Evolutionary conservation across 1,140 invertebrate genomes (phyloP), one percentile per base, ranked within the genome.

Genomic region (Epicauta chinensis): DNA sequence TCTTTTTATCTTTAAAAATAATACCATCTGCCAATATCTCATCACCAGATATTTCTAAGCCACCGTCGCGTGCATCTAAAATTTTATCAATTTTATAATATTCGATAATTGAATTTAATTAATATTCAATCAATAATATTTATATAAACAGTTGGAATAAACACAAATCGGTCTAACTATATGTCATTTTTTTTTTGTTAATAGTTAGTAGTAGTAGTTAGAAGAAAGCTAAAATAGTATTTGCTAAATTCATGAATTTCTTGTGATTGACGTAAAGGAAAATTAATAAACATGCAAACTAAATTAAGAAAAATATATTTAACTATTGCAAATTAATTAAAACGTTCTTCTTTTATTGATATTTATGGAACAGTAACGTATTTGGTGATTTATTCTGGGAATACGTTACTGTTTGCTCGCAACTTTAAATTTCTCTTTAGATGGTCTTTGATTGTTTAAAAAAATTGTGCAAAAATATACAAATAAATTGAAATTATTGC

Each of bases 1-100:
- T 84, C 70, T 92, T 93, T 68, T 90, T 91, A 60, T 89, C 87
- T 66, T 86, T 81, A 70, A 86, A 88, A 51, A 91, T 80, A 52
- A 91, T 82, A 17, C 87, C 87, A 73, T 93, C 89, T 43, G 84
- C 86, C 52, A 91, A 76, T 60, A 86, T 82, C 65, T 87, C 83
- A 71, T 91, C 88, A 37, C 77, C 76, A 42, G 78, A 77, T 59
- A 83, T 71, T 63, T 83, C 81, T 13, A 71, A 50, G 30, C 57
- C 67, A 14, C 69, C 69, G 58, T 68, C 68, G 42, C 69, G 52
- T 12, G 67, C 53, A 63, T 71, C 69, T 71, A 63, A 50, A 65
- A 64, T 56, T 23, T 12, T 41, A 5, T 41, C 39, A 17, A n/a
- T 16, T 41, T 16, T 12, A 16, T 9, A 17, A 23, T 9, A 34